These are phyloP conservation scores for Dendrolimus punctatus DNA, from an alignment of 1,140 invertebrate genomes.

Conservation along the genomic window DNA sequence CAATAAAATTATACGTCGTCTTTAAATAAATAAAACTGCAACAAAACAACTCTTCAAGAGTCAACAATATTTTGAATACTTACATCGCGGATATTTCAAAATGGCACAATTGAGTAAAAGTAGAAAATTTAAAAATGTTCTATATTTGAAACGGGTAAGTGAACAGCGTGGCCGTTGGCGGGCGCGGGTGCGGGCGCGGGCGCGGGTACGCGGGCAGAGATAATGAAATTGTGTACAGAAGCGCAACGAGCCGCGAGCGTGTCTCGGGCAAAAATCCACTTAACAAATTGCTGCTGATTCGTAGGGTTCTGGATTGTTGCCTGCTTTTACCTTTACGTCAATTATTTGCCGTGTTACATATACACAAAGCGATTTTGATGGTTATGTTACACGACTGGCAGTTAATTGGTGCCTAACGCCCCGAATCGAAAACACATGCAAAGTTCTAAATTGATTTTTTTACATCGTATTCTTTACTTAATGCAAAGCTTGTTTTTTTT, in stretches of 20 bases:
- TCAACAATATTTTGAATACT: too few species aligned
- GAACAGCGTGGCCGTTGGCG: slow-evolving; percentile 56
- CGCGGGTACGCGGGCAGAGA: slow-evolving; percentile 53
- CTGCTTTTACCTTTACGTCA: slow-evolving; percentile 62
- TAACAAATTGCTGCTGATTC: slow-evolving; percentile 72
- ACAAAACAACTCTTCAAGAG: too few species aligned
- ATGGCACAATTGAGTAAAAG: not conserved
- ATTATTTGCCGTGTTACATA: slow-evolving; percentile 56
- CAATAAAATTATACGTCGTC: too few species aligned
- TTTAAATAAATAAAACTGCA: too few species aligned
- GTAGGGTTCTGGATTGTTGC: slow-evolving; percentile 68
- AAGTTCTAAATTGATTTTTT: too few species aligned
- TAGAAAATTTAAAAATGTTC: slow-evolving; percentile 30
- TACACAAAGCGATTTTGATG: slow-evolving; percentile 37
- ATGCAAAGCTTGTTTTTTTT: too few species aligned
- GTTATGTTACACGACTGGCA: not conserved
- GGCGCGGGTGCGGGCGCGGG: slow-evolving; percentile 44
- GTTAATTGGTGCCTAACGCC: too few species aligned
- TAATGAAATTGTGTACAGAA: slow-evolving; percentile 71
- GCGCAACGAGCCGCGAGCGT: slow-evolving; percentile 67
- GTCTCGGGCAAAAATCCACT: slow-evolving; percentile 71
- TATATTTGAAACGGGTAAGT: slow-evolving; percentile 58
- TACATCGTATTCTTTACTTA: too few species aligned
- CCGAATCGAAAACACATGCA: too few species aligned
- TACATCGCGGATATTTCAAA: too few species aligned